phyloP scores from a whole-genome alignment of 2,888 invertebrate species.

The Holacanthella duospinosa region DNA sequence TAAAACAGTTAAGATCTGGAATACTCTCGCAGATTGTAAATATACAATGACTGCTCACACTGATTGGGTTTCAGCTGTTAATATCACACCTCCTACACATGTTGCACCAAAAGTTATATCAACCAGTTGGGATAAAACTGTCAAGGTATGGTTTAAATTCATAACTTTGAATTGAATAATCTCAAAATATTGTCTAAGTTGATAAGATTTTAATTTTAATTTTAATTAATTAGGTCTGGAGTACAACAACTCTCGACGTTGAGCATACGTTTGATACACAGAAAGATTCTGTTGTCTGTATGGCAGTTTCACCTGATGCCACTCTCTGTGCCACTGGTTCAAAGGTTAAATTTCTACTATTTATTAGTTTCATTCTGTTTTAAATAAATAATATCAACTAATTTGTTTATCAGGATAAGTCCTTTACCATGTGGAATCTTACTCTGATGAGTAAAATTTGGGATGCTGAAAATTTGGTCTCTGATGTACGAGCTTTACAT shows the following conservation, averaged over 20 bases:
- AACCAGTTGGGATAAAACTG: constrained; percentile 51
- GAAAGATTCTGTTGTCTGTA: background rate
- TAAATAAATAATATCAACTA: no score
- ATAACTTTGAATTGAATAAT: no score
- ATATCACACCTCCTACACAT: constrained; percentile 3
- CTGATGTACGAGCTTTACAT: background rate
- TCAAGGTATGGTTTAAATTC: constrained; percentile 44
- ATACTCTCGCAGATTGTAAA: constrained; percentile 53
- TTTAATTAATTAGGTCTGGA: background rate
- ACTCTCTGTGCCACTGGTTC: background rate
- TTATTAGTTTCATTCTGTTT: no score
- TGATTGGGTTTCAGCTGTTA: constrained; percentile 52
- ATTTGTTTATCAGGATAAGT: no score
- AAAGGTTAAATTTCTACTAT: background rate
- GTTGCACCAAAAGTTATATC: constrained; percentile 51
- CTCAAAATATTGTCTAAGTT: no score
- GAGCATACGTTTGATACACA: background rate
- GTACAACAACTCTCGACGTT: background rate
- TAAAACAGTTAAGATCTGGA: constrained; percentile 53
- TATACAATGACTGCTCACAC: constrained; percentile 50
- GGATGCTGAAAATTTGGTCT: no score
- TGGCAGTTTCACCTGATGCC: background rate
- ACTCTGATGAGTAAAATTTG: no score
- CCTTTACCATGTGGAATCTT: no score
- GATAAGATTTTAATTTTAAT: no score